Conservation (phyloP, 2,113 vertebrate species). For the Corythoichthys intestinalis region DNA sequence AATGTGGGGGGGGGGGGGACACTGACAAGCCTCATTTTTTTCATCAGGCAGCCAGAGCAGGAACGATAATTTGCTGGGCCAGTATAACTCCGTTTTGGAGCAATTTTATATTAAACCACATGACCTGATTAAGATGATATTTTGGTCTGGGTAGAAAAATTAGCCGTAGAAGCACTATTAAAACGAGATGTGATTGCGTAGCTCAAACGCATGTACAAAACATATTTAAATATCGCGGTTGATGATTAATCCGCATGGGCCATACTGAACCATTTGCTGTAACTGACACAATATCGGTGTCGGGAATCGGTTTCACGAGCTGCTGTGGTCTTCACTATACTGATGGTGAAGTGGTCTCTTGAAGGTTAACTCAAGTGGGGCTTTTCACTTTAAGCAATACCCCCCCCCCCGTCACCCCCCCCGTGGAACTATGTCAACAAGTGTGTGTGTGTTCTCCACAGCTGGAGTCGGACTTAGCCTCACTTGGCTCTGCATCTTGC, state of each 20-base stretch:
- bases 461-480: slow-evolving; percentile 20
- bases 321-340: background rate
- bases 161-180: background rate
- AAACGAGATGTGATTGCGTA: background rate
- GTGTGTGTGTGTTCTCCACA: slow-evolving; percentile 3
- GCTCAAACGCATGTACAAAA: background rate
- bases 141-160: slow-evolving; percentile 35
- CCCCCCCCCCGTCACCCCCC: background rate
- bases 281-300: background rate
- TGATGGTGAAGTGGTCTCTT: slow-evolving; percentile 11
- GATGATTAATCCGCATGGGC: background rate
- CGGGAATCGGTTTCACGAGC: background rate
- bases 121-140: slow-evolving; percentile 58
- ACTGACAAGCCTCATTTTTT: no score
- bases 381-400: slow-evolving; percentile 4
- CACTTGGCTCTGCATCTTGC: slow-evolving; percentile 95
- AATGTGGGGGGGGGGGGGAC: background rate
- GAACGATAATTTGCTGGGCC: background rate
- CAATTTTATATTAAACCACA: slow-evolving; percentile 34
- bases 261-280: background rate
- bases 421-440: background rate
- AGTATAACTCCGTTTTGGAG: slow-evolving; percentile 6
- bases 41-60: background rate
- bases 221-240: background rate
- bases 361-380: slow-evolving; percentile 5